Evolutionary conservation across 2,113 vertebrate species (phyloP), one percentile per base, ranked within the genome.

Genomic region (Ptilorrhoa leucosticta): DNA sequence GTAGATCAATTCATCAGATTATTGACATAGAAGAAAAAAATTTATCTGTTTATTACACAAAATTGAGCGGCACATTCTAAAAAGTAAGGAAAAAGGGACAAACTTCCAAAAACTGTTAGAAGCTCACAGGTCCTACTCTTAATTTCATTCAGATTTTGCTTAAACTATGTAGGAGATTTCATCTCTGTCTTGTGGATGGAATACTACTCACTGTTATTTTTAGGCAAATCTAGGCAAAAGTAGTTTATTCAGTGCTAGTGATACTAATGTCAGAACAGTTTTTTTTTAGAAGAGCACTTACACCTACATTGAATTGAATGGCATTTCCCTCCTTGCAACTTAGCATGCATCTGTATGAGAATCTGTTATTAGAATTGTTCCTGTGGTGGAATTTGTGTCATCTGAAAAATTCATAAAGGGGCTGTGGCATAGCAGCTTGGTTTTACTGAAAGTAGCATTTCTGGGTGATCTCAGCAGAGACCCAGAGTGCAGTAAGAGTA

Each of bases 1-100:
- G 48, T 53, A 89, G 93, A 88, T 95, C 94, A 96, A 60, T 78
- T 96, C 86, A 95, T 56, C 88, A 93, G 57, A 88, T 88, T 47
- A 90, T 87, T 76, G 73, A 87, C 28, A 83, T 33, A 45, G 61
- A 79, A 63, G 70, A 53, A 93, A 78, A 71, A 68, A 48, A 84
- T n/a, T 53, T 53, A 63, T 27, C 18, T 83, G 47, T 93, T 90
- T 93, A 83, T 78, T 91, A 51, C 64, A 94, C 57, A 65, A 84
- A 92, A 83, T 83, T 60, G 63, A 91, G 75, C 8, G 54, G 33
- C 13, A 64, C 54, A 83, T 86, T 94, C 56, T 83, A 72, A 83
- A 73, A 93, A 44, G 6, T 58, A 83, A 82, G 63, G 66, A 35
- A 63, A 61, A 69, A 73, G 64, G 65, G 53, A 64, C 45, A 87